Evolutionary conservation across 2,113 vertebrate genomes (phyloP).

Genomic region (Stegostoma tigrinum): DNA sequence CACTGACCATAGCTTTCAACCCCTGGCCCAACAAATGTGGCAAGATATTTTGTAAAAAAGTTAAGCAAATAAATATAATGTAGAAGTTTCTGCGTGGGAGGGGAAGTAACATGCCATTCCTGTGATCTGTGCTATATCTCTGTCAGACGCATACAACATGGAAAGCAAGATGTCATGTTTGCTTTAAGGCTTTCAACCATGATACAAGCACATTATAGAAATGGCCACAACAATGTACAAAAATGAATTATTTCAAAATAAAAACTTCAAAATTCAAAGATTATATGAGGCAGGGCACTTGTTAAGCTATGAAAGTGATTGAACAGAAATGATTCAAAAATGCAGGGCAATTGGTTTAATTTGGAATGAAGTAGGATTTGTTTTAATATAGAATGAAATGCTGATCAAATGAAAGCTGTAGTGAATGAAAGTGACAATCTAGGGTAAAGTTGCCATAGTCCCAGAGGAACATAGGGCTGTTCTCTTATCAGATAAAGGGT

Average conservation of each 20-base stretch:
- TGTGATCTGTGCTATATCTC: neutral
- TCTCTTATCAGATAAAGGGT: neutral
- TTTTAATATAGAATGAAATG: neutral
- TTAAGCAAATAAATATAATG: neutral
- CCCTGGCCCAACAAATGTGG: slow-evolving; percentile 2
- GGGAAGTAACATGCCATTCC: neutral
- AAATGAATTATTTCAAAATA: neutral
- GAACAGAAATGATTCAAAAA: neutral
- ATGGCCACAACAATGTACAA: neutral
- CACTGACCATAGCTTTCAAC: slow-evolving; percentile 29
- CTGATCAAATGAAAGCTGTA: neutral
- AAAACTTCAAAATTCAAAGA: neutral
- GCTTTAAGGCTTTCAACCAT: neutral
- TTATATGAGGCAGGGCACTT: neutral
- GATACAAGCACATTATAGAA: neutral
- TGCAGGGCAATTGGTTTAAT: neutral
- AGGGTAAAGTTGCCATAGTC: too few relatives aligned
- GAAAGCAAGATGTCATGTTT: neutral
- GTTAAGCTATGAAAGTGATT: neutral
- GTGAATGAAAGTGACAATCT: neutral
- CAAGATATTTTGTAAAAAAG: neutral
- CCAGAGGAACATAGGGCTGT: too few relatives aligned
- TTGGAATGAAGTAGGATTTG: neutral
- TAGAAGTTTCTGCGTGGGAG: neutral
- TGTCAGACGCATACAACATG: neutral